Evolutionary conservation across 1,140 invertebrate genomes (phyloP).

Genomic region (Brachionus rubens): DNA sequence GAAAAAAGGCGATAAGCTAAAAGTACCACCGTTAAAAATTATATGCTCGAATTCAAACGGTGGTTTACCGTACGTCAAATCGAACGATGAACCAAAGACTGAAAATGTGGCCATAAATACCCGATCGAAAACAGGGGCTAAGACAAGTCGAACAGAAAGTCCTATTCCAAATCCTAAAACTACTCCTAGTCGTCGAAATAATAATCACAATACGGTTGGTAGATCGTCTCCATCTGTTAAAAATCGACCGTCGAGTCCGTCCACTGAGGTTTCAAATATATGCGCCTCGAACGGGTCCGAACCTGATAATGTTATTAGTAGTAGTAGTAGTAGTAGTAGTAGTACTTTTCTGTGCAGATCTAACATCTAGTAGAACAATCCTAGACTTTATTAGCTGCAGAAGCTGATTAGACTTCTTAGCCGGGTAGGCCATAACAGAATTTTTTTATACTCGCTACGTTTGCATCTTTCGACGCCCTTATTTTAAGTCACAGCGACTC

Average conservation of each 20-base stretch:
- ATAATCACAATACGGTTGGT: neutral
- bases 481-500: too few species aligned
- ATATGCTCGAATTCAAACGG: slow-evolving; percentile 23
- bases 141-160: neutral
- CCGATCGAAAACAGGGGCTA: neutral
- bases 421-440: too few species aligned
- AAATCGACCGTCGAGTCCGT: neutral
- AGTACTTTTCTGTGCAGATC: too few species aligned
- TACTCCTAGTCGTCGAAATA: neutral
- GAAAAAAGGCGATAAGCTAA: neutral
- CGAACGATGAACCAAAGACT: neutral
- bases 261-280: neutral
- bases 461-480: too few species aligned
- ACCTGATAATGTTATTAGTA: neutral
- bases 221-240: slow-evolving; percentile 10
- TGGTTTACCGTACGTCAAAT: slow-evolving; percentile 15
- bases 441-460: too few species aligned
- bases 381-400: too few species aligned
- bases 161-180: neutral
- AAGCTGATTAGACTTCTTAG: too few species aligned
- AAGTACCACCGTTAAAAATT: slow-evolving; percentile 41
- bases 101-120: neutral
- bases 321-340: too few species aligned
- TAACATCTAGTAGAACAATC: too few species aligned
- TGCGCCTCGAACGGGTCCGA: neutral